phyloP scores from a whole-genome alignment of 1,140 invertebrate genomes.

The Meloidogyne floridensis region DNA sequence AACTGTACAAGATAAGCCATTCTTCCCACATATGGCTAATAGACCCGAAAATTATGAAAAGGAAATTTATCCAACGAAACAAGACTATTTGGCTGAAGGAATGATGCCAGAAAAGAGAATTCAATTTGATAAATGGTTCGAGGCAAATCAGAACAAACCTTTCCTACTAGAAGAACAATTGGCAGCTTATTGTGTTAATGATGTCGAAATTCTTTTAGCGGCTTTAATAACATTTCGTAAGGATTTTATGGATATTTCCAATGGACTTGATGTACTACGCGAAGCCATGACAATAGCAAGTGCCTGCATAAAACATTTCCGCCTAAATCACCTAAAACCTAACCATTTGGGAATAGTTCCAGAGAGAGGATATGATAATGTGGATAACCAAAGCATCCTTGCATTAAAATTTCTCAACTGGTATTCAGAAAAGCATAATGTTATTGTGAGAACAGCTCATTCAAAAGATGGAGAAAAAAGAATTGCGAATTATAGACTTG shows the following conservation, averaged over 20 bases:
- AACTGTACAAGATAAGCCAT: slow-evolving; percentile 12
- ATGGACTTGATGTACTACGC: neutral
- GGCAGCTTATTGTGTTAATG: slow-evolving; percentile 19
- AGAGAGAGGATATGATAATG: slow-evolving; percentile 11
- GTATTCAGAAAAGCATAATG: neutral
- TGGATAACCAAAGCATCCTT: neutral
- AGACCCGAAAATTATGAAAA: slow-evolving; percentile 7
- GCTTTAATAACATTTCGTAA: slow-evolving; percentile 14
- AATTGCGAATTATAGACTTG: neutral
- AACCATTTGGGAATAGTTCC: slow-evolving; percentile 2
- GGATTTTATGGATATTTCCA: slow-evolving; percentile 2
- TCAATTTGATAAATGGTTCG: slow-evolving; percentile 3
- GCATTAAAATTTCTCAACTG: slow-evolving; percentile 23
- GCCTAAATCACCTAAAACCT: neutral
- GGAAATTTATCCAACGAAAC: neutral
- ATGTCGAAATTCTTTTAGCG: slow-evolving; percentile 9
- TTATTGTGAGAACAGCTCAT: neutral
- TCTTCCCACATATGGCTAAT: slow-evolving; percentile 16
- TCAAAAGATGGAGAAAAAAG: neutral
- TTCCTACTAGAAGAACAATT: slow-evolving; percentile 22
- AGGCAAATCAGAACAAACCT: slow-evolving; percentile 13
- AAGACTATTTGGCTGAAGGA: slow-evolving; percentile 28
- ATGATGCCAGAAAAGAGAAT: slow-evolving; percentile 31
- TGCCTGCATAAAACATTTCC: neutral
- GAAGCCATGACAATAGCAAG: slow-evolving; percentile 2